phyloP scores from a whole-genome alignment of 1,140 invertebrate genomes.

The Pemphigus obesinymphae region DNA sequence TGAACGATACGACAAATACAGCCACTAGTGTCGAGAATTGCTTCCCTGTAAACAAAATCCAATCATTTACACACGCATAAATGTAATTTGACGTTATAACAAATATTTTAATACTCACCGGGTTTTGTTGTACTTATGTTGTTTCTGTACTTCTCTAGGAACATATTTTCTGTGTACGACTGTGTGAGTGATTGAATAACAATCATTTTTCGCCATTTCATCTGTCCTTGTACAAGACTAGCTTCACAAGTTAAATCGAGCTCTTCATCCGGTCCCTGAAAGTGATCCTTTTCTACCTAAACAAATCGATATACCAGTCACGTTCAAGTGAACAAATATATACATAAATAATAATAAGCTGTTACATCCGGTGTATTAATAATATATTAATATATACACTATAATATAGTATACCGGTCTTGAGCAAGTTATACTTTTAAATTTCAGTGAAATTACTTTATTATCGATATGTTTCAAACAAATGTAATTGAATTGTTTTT shows the following conservation, averaged over 20 bases:
- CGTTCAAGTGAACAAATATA: too few relatives aligned
- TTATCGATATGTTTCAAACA: too few relatives aligned
- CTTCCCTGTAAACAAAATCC: background rate
- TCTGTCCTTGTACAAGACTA: conserved; percentile 17
- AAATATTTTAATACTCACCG: background rate
- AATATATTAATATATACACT: too few relatives aligned
- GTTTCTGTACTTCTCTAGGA: conserved; percentile 13
- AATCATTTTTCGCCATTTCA: conserved; percentile 38
- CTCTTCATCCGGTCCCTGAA: conserved; percentile 26
- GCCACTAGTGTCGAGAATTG: background rate
- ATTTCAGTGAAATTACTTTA: too few relatives aligned
- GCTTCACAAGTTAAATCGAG: conserved; percentile 30
- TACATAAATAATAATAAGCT: too few relatives aligned
- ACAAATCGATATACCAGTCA: background rate
- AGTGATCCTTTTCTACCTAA: conserved; percentile 44
- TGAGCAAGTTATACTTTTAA: too few relatives aligned
- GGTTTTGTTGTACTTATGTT: background rate
- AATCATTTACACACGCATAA: background rate
- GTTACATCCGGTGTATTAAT: too few relatives aligned
- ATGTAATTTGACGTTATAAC: background rate
- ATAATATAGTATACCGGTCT: too few relatives aligned
- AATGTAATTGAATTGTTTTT: too few relatives aligned
- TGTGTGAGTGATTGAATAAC: conserved; percentile 12
- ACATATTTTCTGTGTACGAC: conserved; percentile 25
- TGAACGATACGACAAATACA: background rate